phyloP scores from a whole-genome alignment of 2,888 invertebrate species.

The Spilosoma lubricipeda region DNA sequence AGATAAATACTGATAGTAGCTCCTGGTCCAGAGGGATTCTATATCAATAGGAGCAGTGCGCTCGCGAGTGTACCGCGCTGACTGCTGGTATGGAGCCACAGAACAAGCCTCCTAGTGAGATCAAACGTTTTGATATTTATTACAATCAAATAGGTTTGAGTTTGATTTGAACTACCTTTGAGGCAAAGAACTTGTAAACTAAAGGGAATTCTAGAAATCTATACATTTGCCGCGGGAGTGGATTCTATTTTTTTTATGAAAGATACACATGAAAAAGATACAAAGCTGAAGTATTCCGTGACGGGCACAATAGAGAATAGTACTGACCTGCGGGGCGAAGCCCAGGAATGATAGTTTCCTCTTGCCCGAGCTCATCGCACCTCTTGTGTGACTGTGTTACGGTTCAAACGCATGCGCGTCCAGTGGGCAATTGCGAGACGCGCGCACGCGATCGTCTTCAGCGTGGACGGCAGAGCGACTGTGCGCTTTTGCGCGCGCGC shows the following conservation, averaged over 20 bases:
- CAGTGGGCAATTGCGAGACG: constrained; percentile 27
- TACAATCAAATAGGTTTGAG: background rate
- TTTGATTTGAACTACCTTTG: too few species aligned
- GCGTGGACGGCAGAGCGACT: constrained; percentile 53
- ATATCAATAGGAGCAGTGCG: background rate
- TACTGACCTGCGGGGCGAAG: constrained; percentile 87
- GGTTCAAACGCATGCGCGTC: constrained; percentile 16
- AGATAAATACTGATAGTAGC: background rate
- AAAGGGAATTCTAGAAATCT: background rate
- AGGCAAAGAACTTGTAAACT: background rate
- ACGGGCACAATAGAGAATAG: background rate
- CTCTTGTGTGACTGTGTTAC: constrained; percentile 8
- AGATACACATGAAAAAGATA: background rate
- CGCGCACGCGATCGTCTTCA: constrained; percentile 30
- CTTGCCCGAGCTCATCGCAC: constrained; percentile 84
- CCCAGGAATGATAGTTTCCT: constrained; percentile 92
- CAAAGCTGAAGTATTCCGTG: background rate
- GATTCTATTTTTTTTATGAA: background rate
- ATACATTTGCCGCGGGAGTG: background rate
- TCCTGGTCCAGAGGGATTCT: background rate
- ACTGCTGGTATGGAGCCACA: background rate
- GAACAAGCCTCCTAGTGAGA: background rate
- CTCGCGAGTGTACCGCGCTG: background rate
- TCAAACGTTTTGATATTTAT: background rate
- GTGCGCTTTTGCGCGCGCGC: constrained; percentile 14